Percentiles rank a stretch among this genome's conserved stretches.
Conservation (phyloP, 2,888 invertebrate species). For the Rhagophthalmus giganteus region DNA sequence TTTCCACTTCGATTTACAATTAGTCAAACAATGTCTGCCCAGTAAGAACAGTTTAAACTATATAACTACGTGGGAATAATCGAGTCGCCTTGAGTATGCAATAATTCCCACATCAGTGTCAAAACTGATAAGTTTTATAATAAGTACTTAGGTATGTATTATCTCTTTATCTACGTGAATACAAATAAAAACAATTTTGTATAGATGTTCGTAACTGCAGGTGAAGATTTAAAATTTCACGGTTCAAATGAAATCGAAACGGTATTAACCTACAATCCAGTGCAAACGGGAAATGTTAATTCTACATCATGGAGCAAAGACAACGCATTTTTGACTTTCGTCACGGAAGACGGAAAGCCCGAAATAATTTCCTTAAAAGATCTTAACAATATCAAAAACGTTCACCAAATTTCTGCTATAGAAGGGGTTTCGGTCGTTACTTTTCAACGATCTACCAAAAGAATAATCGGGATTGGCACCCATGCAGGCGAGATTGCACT, state of each 20-base stretch:
- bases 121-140: no score
- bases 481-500: conserved; percentile 43
- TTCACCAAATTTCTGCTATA: conserved; percentile 45
- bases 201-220: conserved; percentile 45
- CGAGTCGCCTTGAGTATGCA: no score
- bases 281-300: conserved; percentile 34
- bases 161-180: no score
- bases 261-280: conserved; percentile 37
- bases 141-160: no score
- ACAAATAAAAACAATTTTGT: no score
- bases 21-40: no score
- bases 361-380: conserved; percentile 47
- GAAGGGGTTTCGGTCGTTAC: conserved; percentile 39
- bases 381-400: conserved; percentile 38
- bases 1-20: no score
- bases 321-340: conserved; percentile 45
- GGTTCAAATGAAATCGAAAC: conserved; percentile 29
- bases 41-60: no score
- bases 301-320: conserved; percentile 48
- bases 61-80: no score
- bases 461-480: conserved; percentile 45
- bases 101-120: no score
- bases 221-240: conserved; percentile 41
- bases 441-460: conserved; percentile 47
- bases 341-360: conserved; percentile 42